Evolutionary conservation across 2,797 vertebrate genomes (phyloP).

Genomic region (Halcyon leucocephala): DNA sequence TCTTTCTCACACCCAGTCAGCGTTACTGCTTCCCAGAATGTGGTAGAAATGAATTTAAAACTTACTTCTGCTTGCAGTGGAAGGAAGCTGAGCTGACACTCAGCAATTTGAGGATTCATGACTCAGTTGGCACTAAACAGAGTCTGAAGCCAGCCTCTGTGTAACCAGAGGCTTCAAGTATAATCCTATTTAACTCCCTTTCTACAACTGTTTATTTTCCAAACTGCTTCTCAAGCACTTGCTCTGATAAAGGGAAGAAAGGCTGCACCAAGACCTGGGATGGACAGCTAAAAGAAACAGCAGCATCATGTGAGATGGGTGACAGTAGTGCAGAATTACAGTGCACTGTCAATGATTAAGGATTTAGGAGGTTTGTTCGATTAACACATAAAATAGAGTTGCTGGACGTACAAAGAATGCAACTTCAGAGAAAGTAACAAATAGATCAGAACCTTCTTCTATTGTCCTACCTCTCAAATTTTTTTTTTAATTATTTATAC

Average conservation of each 20-base stretch:
- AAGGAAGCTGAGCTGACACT: background rate
- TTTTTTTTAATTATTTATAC: background rate
- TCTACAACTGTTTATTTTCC: slow-evolving; percentile 50
- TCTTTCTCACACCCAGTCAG: background rate
- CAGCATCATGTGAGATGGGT: background rate
- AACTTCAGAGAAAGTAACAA: background rate
- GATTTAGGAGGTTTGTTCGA: background rate
- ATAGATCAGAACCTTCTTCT: background rate
- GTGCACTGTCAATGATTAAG: background rate
- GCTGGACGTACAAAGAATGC: background rate
- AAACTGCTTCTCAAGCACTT: slow-evolving; percentile 44
- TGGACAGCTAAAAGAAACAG: background rate
- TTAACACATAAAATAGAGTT: background rate
- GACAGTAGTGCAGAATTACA: background rate
- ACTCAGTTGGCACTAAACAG: background rate
- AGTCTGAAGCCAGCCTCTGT: background rate
- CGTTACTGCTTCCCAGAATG: background rate
- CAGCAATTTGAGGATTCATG: background rate
- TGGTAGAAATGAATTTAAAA: background rate
- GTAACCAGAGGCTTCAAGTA: background rate
- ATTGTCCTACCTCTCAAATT: background rate
- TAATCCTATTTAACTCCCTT: slow-evolving; percentile 38
- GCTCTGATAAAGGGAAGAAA: slow-evolving; percentile 6
- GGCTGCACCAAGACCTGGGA: background rate
- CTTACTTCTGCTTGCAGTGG: background rate